Evolutionary conservation across 2,113 vertebrate species (phyloP).

Genomic region (Microcebus ravelobensis): DNA sequence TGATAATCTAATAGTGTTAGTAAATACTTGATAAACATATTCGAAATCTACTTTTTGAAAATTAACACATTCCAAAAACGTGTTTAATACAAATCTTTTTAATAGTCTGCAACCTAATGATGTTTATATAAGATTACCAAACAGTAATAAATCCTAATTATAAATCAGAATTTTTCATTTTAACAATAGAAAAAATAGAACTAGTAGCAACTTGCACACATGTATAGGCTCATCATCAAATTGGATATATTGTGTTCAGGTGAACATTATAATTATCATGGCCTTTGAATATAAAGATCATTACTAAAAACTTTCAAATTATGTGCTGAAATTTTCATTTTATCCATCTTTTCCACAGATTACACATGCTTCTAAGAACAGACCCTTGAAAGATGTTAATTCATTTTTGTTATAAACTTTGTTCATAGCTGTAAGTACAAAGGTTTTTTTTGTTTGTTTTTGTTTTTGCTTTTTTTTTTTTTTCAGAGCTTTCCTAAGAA

Average conservation of each 20-base stretch:
- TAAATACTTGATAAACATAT: not conserved
- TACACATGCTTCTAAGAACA: slow-evolving; percentile 40
- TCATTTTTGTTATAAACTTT: slow-evolving; percentile 49
- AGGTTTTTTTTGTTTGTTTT: not conserved
- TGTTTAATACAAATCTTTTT: not conserved
- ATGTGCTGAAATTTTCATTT: not conserved
- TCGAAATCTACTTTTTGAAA: not conserved
- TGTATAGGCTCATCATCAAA: not conserved
- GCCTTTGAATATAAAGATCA: slow-evolving; percentile 22
- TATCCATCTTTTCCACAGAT: not conserved
- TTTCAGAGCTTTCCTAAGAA: slow-evolving; percentile 20
- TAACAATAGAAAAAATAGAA: not conserved
- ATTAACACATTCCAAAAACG: not conserved
- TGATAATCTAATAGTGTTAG: not conserved
- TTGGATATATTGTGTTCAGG: not conserved
- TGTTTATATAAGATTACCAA: not conserved
- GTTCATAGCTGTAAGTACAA: not conserved
- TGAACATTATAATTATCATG: not conserved
- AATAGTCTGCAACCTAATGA: not conserved
- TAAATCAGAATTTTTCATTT: not conserved
- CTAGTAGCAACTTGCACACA: not conserved
- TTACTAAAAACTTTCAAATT: not conserved
- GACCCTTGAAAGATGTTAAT: slow-evolving; percentile 22
- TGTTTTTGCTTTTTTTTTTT: not conserved
- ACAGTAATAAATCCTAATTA: not conserved